Evolutionary conservation across 2,113 vertebrate species (phyloP).

Genomic region (Candoia aspera): DNA sequence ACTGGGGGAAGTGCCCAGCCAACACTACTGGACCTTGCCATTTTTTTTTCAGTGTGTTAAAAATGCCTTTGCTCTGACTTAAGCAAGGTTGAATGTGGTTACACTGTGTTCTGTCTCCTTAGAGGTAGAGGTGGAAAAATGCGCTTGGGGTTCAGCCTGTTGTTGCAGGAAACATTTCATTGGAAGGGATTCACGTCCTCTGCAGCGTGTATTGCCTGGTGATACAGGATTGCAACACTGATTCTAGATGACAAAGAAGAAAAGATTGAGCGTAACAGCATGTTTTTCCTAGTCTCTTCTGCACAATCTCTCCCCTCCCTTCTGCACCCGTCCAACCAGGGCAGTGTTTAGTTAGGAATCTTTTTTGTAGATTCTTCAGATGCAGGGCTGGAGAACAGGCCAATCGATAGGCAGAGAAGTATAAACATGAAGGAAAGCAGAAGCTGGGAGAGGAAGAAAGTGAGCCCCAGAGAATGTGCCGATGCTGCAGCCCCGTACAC

Average conservation of each 20-base stretch:
- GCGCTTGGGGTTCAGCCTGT: neutral
- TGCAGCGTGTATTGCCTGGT: neutral
- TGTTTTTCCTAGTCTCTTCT: conserved; percentile 1
- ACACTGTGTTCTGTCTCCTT: neutral
- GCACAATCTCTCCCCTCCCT: neutral
- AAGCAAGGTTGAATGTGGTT: neutral
- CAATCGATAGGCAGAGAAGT: conserved; percentile 55
- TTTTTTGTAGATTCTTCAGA: conserved; percentile 35
- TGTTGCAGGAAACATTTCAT: neutral
- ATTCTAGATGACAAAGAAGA: neutral
- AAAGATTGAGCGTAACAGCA: accelerated
- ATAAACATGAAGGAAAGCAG: conserved; percentile 60
- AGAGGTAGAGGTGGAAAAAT: neutral
- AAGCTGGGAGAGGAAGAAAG: conserved; percentile 47
- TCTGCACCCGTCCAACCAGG: conserved; percentile 31
- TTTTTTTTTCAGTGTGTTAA: neutral
- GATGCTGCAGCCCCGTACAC: conserved; percentile 50
- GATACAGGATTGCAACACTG: neutral
- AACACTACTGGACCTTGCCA: neutral
- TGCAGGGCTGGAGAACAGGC: conserved; percentile 49
- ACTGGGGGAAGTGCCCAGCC: accelerated
- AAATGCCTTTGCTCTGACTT: neutral
- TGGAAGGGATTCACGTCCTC: accelerated
- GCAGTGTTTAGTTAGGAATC: conserved; percentile 57
- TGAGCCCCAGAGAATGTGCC: conserved; percentile 65